phyloP scores from a whole-genome alignment of 2,113 vertebrate genomes.

The Falcunculus frontatus region DNA sequence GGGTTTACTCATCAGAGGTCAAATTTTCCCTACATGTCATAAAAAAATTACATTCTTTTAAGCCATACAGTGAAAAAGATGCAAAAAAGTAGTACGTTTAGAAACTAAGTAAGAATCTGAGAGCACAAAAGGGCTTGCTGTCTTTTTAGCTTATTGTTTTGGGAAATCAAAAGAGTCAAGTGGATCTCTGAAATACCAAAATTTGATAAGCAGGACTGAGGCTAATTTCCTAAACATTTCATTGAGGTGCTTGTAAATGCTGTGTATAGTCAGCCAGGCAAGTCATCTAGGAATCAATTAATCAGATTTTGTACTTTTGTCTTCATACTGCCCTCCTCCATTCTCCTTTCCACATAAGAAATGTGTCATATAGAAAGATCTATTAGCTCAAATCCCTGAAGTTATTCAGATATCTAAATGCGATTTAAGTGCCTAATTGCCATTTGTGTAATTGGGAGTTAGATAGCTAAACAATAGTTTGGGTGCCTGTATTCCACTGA shows the following conservation, averaged over 20 bases:
- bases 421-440: neutral
- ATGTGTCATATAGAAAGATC: neutral
- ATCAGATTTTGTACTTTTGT: neutral
- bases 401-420: conserved; percentile 24
- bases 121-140: neutral
- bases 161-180: neutral
- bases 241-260: neutral
- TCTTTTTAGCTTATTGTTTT: neutral
- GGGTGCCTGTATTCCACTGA: neutral
- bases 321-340: neutral
- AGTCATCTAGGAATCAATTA: neutral
- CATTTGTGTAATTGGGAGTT: conserved; percentile 26
- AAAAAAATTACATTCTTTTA: neutral
- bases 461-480: conserved; percentile 33
- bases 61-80: neutral
- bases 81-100: neutral
- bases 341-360: neutral
- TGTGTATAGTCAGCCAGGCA: neutral
- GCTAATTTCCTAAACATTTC: conserved; percentile 24
- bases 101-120: neutral
- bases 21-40: neutral
- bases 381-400: conserved; percentile 21
- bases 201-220: neutral
- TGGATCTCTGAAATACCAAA: neutral
- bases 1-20: neutral